These are phyloP conservation scores for Orussus abietinus DNA, from an alignment of 1,140 invertebrate species.

Conservation along the genomic window DNA sequence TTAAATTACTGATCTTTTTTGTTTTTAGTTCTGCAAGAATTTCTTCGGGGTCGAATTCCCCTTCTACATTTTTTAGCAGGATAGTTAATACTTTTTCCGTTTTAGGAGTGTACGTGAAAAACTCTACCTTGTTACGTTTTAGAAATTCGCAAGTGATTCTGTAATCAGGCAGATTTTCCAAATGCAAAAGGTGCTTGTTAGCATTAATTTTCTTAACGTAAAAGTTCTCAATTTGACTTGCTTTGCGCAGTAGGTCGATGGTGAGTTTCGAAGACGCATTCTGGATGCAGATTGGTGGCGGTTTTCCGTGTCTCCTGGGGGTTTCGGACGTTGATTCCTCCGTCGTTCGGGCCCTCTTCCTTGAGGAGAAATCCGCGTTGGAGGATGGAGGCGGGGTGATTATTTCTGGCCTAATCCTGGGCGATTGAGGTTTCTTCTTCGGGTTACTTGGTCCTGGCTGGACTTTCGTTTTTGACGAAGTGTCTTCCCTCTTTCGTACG, in stretches of 20 bases:
- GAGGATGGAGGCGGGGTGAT: no score
- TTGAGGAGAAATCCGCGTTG: no score
- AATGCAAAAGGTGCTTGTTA: conserved; percentile 1
- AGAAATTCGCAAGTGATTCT: not conserved
- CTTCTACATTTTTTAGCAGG: conserved; percentile 19
- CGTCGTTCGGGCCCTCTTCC: not conserved
- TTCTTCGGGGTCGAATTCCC: conserved; percentile 5
- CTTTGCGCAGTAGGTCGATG: not conserved
- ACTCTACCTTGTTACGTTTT: not conserved
- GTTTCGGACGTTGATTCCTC: not conserved
- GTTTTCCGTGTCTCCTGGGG: not conserved
- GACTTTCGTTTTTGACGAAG: no score
- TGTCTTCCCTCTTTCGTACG: no score
- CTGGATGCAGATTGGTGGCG: conserved; percentile 4
- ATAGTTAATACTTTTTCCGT: conserved; percentile 9
- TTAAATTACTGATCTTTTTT: not conserved
- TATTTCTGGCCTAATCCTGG: no score
- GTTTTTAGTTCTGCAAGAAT: conserved; percentile 7
- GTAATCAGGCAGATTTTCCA: conserved; percentile 2
- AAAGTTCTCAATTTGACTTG: not conserved
- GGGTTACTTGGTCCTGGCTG: no score
- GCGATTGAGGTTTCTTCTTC: no score
- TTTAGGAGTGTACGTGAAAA: conserved; percentile 15
- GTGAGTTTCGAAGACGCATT: conserved; percentile 1
- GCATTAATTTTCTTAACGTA: not conserved